Percentiles rank a stretch among this genome's conserved stretches.
These are phyloP conservation scores for Dicaeum eximium DNA, from an alignment of 2,113 vertebrate genomes.

Conservation along the genomic window DNA sequence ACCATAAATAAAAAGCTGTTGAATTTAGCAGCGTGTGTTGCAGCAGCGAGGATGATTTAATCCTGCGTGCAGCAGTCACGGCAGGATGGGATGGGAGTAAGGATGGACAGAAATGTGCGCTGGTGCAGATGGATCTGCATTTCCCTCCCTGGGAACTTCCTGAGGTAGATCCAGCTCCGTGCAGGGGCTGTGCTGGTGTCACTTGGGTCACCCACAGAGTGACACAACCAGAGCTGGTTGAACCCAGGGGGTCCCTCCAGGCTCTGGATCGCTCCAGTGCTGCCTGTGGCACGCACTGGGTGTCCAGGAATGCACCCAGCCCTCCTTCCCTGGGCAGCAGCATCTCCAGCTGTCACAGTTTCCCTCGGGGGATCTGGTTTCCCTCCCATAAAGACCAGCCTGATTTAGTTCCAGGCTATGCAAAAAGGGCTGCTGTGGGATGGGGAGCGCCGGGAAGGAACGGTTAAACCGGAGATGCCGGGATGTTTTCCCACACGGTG, in stretches of 20 bases:
- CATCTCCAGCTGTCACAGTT: neutral
- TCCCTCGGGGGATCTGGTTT: neutral
- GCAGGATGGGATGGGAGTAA: neutral
- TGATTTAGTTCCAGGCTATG: conserved; percentile 1
- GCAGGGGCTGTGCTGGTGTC: neutral
- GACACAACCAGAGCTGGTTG: neutral
- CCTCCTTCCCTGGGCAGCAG: neutral
- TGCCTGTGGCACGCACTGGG: rapidly evolving
- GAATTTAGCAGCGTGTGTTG: neutral
- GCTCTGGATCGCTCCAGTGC: neutral
- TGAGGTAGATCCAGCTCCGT: neutral
- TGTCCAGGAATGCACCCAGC: neutral
- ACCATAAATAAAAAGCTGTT: conserved; percentile 42
- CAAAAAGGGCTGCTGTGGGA: neutral
- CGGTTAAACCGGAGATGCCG: neutral
- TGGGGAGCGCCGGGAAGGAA: neutral
- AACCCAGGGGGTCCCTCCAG: neutral
- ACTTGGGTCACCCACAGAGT: rapidly evolving
- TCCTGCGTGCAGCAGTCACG: neutral
- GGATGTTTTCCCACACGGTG: conserved; percentile 40
- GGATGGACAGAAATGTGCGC: neutral
- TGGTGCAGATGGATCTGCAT: neutral
- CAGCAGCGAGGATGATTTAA: neutral
- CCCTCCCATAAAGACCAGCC: neutral
- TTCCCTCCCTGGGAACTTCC: neutral